Evolutionary conservation across 2,888 invertebrate species (phyloP), one percentile per base, ranked within the genome.

Genomic region (Drosophila cracens): DNA sequence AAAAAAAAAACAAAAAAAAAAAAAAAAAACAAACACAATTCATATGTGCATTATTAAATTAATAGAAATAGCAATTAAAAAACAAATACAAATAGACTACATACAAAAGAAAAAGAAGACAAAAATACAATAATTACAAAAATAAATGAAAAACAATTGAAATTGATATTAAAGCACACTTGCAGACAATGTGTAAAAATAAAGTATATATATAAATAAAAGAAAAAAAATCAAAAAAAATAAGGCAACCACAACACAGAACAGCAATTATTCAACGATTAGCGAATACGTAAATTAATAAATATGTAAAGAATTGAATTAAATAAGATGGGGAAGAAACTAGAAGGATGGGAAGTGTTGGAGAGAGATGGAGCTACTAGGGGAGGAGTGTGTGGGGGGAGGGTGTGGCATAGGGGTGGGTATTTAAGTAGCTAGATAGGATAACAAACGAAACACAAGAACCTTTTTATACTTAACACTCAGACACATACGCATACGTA

Each of bases 121-220:
- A 46, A 46, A 46, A 46, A 46, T 25, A 46, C 46, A 53, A 48
- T 57, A 18, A 36, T 62, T 43, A 48, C 33, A 60, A 53, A 64
- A 34, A 36, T 27, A 46, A 67, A 33, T 53, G 27, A 62, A 67
- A 70, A 61, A 60, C 33, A 75, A 75, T 70, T 70, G 21, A 68
- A 65, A 72, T 75, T 79, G 68, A 78, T 68, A 71, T 79, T 63
- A 53, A 85, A 77, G 92, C 94, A 94, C 94, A 94, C 95, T 93
- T 93, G 93, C 93, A 93, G 93, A 93, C 93, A 93, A 93, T 93
- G 93, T 93, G 93, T 93, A 93, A 93, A 93, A 82, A 64, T 70
- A 84, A 91, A 89, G 89, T 89, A 70, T 82, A 82, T 53, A 67
- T 71, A 59, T 40, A 79, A 68, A 66, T 29, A 53, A 60, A 59